Percentiles rank a stretch among this genome's conserved stretches.
Evolutionary conservation across 2,888 invertebrate species (phyloP).

Genomic region (Caenorhabditis becei): DNA sequence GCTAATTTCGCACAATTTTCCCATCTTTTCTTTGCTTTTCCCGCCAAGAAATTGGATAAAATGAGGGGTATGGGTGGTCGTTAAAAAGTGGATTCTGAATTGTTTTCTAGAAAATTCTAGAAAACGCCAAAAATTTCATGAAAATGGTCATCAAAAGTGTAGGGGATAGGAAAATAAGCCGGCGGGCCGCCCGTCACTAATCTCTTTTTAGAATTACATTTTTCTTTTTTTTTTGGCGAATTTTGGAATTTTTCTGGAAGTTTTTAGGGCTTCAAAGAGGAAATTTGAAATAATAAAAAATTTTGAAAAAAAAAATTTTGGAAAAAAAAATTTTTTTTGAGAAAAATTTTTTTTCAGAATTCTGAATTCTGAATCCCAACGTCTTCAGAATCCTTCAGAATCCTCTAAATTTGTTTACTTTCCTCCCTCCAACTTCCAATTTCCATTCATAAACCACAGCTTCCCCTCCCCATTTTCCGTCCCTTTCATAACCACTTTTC

Average conservation of each 20-base stretch:
- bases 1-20: background rate
- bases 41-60: slow-evolving; percentile 3
- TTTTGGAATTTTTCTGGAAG: too few species aligned
- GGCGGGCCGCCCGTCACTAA: background rate
- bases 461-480: slow-evolving; percentile 7
- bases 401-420: background rate
- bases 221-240: background rate
- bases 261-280: too few species aligned
- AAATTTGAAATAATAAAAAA: too few species aligned
- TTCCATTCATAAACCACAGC: slow-evolving; percentile 51
- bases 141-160: slow-evolving; percentile 2
- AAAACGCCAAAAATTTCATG: background rate
- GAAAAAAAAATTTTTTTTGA: too few species aligned
- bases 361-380: too few species aligned
- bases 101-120: background rate
- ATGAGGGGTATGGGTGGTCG: background rate
- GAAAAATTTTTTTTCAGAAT: too few species aligned
- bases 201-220: slow-evolving; percentile 4
- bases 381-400: too few species aligned
- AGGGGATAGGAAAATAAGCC: slow-evolving; percentile 13
- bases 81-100: too few species aligned
- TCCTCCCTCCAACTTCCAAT: slow-evolving; percentile 23
- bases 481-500: slow-evolving; percentile 16
- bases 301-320: too few species aligned
- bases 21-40: background rate